A percentile compares a stretch with the other conserved stretches of the same genome.
phyloP scores from a whole-genome alignment of 2,888 invertebrate species.

The Sinelater perroti region DNA sequence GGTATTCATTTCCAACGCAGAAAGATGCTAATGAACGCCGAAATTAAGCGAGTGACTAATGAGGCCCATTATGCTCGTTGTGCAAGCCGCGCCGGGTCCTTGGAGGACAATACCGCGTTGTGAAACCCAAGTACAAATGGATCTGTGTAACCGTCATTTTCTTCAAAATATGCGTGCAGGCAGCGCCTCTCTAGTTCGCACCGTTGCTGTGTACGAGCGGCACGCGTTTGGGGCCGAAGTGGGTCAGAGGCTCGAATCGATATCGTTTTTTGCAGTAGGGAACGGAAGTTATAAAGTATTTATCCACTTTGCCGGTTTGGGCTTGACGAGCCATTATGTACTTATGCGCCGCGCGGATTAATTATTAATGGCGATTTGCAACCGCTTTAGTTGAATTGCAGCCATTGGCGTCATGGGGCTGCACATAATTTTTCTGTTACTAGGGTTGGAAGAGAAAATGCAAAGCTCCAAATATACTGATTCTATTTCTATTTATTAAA shows the following conservation, averaged over 20 bases:
- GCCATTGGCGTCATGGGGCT: too few species aligned
- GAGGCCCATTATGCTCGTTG: slow-evolving; percentile 21
- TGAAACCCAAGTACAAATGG: slow-evolving; percentile 13
- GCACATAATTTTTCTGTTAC: too few species aligned
- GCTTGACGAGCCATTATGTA: too few species aligned
- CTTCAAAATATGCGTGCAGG: slow-evolving; percentile 5
- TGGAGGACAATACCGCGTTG: slow-evolving; percentile 25
- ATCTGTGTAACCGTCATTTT: slow-evolving; percentile 10
- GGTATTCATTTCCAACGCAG: too few species aligned
- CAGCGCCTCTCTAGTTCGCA: slow-evolving; percentile 1
- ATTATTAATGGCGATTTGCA: too few species aligned
- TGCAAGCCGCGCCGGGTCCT: slow-evolving; percentile 24
- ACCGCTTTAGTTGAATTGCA: too few species aligned
- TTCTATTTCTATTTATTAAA: too few species aligned
- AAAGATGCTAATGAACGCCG: slow-evolving; percentile 9
- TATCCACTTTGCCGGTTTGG: too few species aligned
- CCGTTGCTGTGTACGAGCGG: background rate
- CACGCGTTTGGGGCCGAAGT: background rate
- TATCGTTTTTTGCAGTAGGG: background rate
- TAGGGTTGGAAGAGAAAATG: too few species aligned
- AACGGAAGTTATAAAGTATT: background rate
- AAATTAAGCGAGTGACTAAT: slow-evolving; percentile 23
- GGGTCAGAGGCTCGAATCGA: slow-evolving; percentile 11
- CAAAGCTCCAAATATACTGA: too few species aligned
- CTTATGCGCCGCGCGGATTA: too few species aligned